Base-by-base conservation (phyloP, 2,113 vertebrate genomes). In the Macaca nemestrina region DNA sequence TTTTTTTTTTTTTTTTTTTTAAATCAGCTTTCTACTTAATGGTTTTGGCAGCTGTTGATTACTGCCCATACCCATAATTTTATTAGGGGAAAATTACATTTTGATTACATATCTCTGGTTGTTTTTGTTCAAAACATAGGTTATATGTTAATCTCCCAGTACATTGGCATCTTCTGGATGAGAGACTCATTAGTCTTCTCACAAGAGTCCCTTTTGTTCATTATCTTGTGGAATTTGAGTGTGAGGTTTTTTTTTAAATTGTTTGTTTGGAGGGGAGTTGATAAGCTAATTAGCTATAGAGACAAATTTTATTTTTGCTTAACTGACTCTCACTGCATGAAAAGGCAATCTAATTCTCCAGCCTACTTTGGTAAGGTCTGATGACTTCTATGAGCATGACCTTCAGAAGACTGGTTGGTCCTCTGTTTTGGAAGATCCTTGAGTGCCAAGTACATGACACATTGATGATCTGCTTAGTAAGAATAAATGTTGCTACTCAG, bases 271-370 rank as follows among this genome's bases (percentile, higher is more conserved):
- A 76, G 17, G 6, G 27, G 45, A 13, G 5, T 88, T 48, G 73
- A 45, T 48, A 61, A 80, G 8, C 23, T 95, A 22, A 52, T 25
- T 52, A 64, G 64, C 52, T 59, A 13, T 55, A 72, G 81, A 92
- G 59, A 95, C 12, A 75, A 67, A 67, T 75, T 95, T 92, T 38
- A 88, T 40, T 94, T 86, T 67, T 92, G 83, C 35, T 83, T 13
- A 57, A n/a, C 59, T 72, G 48, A 67, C 8, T 68, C 25, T 27
- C 57, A 18, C 35, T 86, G 57, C 17, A 38, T 78, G 57, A 88
- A 61, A 70, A 70, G 32, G 22, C 22, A 92, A 35, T 52, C 43
- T 88, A 43, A 75, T 68, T 92, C 68, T 92, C 48, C 14, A 86
- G 45, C 12, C 32, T 80, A n/a, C 45, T 67, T 90, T 86, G 52